phyloP scores from a whole-genome alignment of 1,140 invertebrate genomes.

The Camponotus pennsylvanicus region DNA sequence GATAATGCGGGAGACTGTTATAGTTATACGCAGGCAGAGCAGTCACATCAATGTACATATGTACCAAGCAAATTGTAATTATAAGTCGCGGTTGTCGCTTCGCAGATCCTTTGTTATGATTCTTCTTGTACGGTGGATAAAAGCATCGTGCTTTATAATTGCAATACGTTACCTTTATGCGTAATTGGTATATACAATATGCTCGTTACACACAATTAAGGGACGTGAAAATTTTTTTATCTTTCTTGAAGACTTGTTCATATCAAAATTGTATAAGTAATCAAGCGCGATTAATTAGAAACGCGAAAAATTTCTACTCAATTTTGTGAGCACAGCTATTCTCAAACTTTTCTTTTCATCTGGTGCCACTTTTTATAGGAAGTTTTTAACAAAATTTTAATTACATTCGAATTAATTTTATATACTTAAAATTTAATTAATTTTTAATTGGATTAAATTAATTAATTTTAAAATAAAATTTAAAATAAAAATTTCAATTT shows the following conservation, averaged over 20 bases:
- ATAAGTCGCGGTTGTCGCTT: background rate
- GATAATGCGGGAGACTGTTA: constrained; percentile 23
- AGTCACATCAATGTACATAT: background rate
- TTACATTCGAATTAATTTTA: background rate
- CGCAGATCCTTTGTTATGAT: constrained; percentile 9
- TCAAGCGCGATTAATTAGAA: background rate
- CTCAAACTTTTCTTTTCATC: background rate
- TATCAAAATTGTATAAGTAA: constrained; percentile 20
- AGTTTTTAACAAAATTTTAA: background rate
- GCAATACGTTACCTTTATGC: background rate
- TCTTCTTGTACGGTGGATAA: background rate
- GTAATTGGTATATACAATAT: constrained; percentile 1
- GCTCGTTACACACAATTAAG: background rate
- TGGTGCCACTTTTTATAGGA: background rate
- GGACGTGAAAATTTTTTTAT: background rate
- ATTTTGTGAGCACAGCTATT: background rate
- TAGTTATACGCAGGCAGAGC: constrained; percentile 15
- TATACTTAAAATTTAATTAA: too few relatives aligned
- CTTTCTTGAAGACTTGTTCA: background rate
- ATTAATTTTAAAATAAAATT: too few relatives aligned
- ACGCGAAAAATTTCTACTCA: background rate
- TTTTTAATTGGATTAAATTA: too few relatives aligned
- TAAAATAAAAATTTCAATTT: too few relatives aligned
- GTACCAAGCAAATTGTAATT: constrained; percentile 13
- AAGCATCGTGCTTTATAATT: background rate